Evolutionary conservation across 2,888 invertebrate species (phyloP), one percentile per base, ranked within the genome.

Genomic region (Meliscaeva auricollis): DNA sequence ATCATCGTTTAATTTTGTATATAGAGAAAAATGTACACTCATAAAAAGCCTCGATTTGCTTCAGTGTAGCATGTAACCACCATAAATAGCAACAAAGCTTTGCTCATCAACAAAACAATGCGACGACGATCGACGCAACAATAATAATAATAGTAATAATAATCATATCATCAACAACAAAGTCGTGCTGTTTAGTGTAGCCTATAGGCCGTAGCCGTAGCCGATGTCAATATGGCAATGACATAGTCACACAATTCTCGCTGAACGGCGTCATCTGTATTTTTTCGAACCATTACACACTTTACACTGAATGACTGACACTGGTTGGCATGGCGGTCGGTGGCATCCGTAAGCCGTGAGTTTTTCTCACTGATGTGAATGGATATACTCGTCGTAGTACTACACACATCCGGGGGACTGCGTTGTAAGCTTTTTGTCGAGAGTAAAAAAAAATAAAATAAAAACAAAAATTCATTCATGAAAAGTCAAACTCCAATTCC

Each of bases 241-340:
- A 82, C 82, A 82, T 62, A 82, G 82, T 82, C 82, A 73, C 82
- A 77, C 68, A 73, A 69, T 82, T 82, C 77, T 73, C 76, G 26
- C 44, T 22, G 64, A 66, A 68, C 68, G 46, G 79, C 73, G 60
- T 72, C 78, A 66, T 79, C 78, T 50, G 35, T 62, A 60, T 56
- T 60, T 73, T 68, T 54, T 38, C 73, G 26, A 74, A 38, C 62
- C 69, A 70, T 70, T 72, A 72, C 56, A 64, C 72, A 69, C 62
- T 54, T 30, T 64, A 41, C 62, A 32, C 62, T 46, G 26, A 60
- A 17, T 64, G 30, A 30, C 4, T 46, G 64, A 44, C 48, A 13
- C 9, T 38, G 38, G 11, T 26, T 26, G 26, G 26, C 4, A 3
- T 26, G 26, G 26, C 4, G 26, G 26, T 26, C 15, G 76, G 64